Evolutionary conservation across 2,113 vertebrate genomes (phyloP), one percentile per base, ranked within the genome.

Genomic region (Actenoides hombroni): DNA sequence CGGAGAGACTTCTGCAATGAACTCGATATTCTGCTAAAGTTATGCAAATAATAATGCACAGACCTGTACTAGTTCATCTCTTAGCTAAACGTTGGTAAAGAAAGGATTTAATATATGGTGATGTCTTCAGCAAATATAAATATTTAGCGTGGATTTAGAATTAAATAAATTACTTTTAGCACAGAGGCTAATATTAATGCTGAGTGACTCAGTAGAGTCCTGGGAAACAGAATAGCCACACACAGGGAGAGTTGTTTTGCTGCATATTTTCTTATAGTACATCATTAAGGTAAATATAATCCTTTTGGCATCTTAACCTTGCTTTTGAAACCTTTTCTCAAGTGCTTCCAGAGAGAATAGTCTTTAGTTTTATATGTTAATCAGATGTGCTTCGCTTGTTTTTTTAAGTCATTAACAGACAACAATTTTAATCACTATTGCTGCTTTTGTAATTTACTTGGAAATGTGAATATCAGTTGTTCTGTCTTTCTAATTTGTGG

Each of bases 231-330:
- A 94, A 82, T 65, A 97, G 90, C 77, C 57, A 33, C 69, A 77
- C 48, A 79, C 6, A 76, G 60, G 63, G 74, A 61, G 60, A 85
- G 92, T 88, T 95, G 86, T 95, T 97, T 94, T 96, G 73, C 90
- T 94, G 61, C 95, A 95, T 96, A 93, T 88, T 96, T 96, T 95
- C 83, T 92, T 94, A 57, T 1, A 75, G 70, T 93, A 86, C 91
- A 93, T 96, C 83, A 96, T 94, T 93, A 94, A 94, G 96, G 95
- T 96, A 95, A 96, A 95, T 87, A 88, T 79, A 91, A 93, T 84
- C 83, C 69, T 92, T 94, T 61, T 94, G 90, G 74, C 65, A 40
- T 92, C 65, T 92, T 93, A 94, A 88, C 53, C 40, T 94, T 92
- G 42, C 73, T 79, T 81, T 92, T 87, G 86, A 96, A 95, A 87